Evolutionary conservation across 2,797 vertebrate species (phyloP), one percentile per base, ranked within the genome.

Genomic region (Cossypha heuglini): DNA sequence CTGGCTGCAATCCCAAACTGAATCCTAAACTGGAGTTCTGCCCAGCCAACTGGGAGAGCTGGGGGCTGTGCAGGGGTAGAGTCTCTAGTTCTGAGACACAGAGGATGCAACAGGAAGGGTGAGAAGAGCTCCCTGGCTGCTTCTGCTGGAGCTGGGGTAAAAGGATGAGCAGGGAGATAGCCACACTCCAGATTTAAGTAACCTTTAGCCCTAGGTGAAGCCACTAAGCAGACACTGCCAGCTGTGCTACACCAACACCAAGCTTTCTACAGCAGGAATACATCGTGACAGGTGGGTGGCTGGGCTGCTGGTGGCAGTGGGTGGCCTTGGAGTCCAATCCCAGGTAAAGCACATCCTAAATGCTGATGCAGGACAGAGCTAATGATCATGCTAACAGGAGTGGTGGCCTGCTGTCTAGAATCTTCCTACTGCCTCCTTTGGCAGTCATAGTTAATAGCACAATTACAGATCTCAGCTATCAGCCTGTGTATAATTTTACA

Each of bases 241-340:
- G 24, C 58, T 43, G 58, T 61, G 83, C 24, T 43, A 19, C 35
- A 37, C 42, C 17, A 33, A 3, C 4, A 2, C n/a, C 35, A 35
- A 40, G 20, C 48, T 86, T 63, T 80, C 75, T 57, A 21, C 19
- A 46, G 31, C 11, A 18, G 59, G 52, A 75, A 10, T 51, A 3
- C 24, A 11, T 28, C 0, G 0, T 38, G 57, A 17, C 35, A 78
- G 37, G 26, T 0, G 0, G 19, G 28, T 19, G 25, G 22, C 31
- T 3, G 3, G 20, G 25, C 40, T 81, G 49, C 57, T 54, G n/a
- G 7, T 46, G 38, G 28, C 25, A 21, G 7, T 57, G 55, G 33
- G 61, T 62, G 29, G 22, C 43, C 69, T 55, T 69, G 25, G 62
- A 59, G 46, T 43, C 49, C 37, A 62, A 35, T 64, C 12, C 16